phyloP scores from a whole-genome alignment of 2,113 vertebrate species.

The Boleophthalmus pectinirostris region DNA sequence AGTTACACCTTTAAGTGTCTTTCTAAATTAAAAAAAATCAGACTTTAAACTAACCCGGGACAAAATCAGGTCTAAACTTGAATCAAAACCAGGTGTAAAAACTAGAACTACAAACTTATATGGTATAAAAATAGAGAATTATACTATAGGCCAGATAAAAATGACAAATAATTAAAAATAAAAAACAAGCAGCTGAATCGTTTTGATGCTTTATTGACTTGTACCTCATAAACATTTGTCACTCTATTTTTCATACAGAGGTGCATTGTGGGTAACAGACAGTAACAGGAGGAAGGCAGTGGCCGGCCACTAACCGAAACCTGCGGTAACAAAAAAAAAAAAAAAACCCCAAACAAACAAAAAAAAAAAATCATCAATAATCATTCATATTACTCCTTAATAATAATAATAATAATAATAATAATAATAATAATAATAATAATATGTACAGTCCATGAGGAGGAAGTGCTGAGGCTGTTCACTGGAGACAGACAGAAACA shows the following conservation, averaged over 20 bases:
- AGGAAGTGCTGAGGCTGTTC: slow-evolving; percentile 11
- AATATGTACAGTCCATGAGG: background rate
- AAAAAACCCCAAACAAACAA: slow-evolving; percentile 1
- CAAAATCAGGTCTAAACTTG: background rate
- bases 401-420: slow-evolving; percentile 2
- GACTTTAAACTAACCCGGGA: background rate
- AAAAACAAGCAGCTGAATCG: background rate
- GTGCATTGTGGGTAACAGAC: slow-evolving; percentile 72
- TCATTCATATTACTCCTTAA: slow-evolving; percentile 21
- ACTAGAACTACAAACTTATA: too few species aligned
- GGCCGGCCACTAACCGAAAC: slow-evolving; percentile 79
- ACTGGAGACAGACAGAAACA: slow-evolving; percentile 11
- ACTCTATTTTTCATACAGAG: slow-evolving; percentile 67
- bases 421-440: background rate
- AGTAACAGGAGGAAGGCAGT: slow-evolving; percentile 75
- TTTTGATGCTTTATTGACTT: slow-evolving; percentile 52
- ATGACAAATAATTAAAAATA: background rate
- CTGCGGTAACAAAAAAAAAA: slow-evolving; percentile 37
- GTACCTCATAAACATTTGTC: slow-evolving; percentile 60
- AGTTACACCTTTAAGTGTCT: too few species aligned
- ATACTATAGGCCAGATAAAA: background rate
- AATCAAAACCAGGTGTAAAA: background rate
- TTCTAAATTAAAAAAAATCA: too few species aligned
- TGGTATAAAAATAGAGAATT: background rate
- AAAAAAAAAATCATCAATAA: slow-evolving; percentile 24